Evolutionary conservation across 2,113 vertebrate genomes (phyloP), one percentile per base, ranked within the genome.

Genomic region (Zapornia atra): DNA sequence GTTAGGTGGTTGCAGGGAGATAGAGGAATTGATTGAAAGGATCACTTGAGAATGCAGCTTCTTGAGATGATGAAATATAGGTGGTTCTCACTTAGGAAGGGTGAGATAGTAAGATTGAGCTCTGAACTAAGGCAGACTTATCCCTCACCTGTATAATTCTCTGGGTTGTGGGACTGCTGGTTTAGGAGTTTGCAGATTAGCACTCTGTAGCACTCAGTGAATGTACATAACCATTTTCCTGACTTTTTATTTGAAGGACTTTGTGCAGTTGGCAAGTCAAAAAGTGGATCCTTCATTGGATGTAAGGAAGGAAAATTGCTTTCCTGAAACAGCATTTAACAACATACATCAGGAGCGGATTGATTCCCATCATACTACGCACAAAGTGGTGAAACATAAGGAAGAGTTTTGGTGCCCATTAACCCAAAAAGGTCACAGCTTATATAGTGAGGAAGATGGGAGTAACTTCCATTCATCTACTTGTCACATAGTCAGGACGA

Each of bases 221-320:
- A 77, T 29, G 40, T 78, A 48, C 11, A 4, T 80, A 84, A 84
- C 80, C 1, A 73, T 75, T 92, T 82, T 63, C 48, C 68, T 77
- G 88, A 65, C 86, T 65, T 85, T 97, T 83, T 91, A 64, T 97
- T 95, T 97, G 44, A 98, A 98, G 98, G 96, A 83, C 91, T 91
- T 97, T 75, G 92, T 26, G 1, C 97, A 97, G 84, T 95, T 97
- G 89, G 94, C 97, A 66, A 90, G 76, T 87, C 93, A 96, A 76
- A 82, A 95, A 68, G 92, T 66, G 83, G 90, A 97, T 65, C 40
- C 73, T 82, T 70, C 93, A n/a, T 28, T 93, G 71, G 50, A 86
- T 9, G 1, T 86, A 61, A 90, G 96, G 85, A 91, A 88, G 54
- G 65, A 96, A 2, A 10, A 48, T 72, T 57, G 48, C 11, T 81